Conservation (phyloP, 1,140 invertebrate genomes). For the Pogonomyrmex barbatus region DNA sequence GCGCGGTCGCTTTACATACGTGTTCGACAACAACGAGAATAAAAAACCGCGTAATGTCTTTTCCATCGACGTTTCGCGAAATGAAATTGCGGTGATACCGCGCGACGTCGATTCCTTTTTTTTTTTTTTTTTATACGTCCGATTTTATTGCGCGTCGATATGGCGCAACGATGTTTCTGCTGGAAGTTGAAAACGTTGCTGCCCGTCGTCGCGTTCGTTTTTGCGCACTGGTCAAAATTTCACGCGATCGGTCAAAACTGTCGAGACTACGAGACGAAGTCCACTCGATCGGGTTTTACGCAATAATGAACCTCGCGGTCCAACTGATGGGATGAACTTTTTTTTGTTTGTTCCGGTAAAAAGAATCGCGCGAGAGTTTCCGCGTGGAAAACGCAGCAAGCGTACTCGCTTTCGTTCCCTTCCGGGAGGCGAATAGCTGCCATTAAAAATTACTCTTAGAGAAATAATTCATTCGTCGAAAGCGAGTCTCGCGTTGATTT, state of each 20-base stretch:
- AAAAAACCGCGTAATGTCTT: slow-evolving; percentile 60
- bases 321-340: neutral
- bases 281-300: slow-evolving; percentile 36
- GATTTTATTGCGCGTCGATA: slow-evolving; percentile 39
- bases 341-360: neutral
- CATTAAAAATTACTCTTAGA: slow-evolving; percentile 14
- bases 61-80: slow-evolving; percentile 51
- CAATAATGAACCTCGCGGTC: slow-evolving; percentile 41
- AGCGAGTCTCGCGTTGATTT: slow-evolving; percentile 15
- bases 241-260: slow-evolving; percentile 54
- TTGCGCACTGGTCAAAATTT: slow-evolving; percentile 40
- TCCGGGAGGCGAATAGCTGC: neutral
- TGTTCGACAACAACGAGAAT: neutral
- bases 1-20: slow-evolving; percentile 7
- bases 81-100: slow-evolving; percentile 33
- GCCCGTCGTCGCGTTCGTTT: slow-evolving; percentile 1
- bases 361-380: slow-evolving; percentile 2
- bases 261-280: slow-evolving; percentile 31
- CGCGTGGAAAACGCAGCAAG: neutral
- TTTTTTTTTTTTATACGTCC: slow-evolving; percentile 7
- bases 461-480: slow-evolving; percentile 34
- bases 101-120: slow-evolving; percentile 11
- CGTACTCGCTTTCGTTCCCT: neutral
- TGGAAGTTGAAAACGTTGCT: slow-evolving; percentile 3
- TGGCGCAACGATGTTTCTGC: slow-evolving; percentile 26